phyloP scores from a whole-genome alignment of 2,888 invertebrate species.

The Erpobdella octoculata region DNA sequence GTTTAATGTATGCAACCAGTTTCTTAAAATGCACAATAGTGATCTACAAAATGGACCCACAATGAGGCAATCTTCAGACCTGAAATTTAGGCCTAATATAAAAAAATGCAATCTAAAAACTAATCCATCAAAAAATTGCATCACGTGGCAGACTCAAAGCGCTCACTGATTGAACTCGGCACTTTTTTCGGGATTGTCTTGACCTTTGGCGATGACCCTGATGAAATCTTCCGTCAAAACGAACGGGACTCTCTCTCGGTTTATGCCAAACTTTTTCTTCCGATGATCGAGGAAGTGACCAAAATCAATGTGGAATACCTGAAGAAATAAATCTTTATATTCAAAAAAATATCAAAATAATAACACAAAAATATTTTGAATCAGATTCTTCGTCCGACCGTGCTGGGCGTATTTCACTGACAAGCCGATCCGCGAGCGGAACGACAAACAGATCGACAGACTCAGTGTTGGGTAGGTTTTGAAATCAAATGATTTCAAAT shows the following conservation, averaged over 20 bases:
- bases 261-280: conserved; percentile 61
- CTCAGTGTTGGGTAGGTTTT: no score
- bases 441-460: no score
- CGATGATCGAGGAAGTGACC: conserved; percentile 61
- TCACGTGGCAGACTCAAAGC: no score
- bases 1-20: no score
- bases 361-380: neutral
- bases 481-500: no score
- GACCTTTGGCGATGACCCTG: conserved; percentile 58
- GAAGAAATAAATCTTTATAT: no score
- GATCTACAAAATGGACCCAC: no score
- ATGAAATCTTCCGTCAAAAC: conserved; percentile 60
- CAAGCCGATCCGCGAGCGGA: no score
- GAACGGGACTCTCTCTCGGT: conserved; percentile 60
- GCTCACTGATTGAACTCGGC: conserved; percentile 54
- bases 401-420: no score
- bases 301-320: conserved; percentile 62
- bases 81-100: neutral
- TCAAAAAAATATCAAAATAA: no score
- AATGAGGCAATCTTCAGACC: neutral
- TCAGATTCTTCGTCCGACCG: no score
- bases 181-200: conserved; percentile 55
- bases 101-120: neutral
- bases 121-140: neutral
- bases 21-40: no score